phyloP scores from a whole-genome alignment of 1,140 invertebrate genomes.

The Halyomorpha halys region DNA sequence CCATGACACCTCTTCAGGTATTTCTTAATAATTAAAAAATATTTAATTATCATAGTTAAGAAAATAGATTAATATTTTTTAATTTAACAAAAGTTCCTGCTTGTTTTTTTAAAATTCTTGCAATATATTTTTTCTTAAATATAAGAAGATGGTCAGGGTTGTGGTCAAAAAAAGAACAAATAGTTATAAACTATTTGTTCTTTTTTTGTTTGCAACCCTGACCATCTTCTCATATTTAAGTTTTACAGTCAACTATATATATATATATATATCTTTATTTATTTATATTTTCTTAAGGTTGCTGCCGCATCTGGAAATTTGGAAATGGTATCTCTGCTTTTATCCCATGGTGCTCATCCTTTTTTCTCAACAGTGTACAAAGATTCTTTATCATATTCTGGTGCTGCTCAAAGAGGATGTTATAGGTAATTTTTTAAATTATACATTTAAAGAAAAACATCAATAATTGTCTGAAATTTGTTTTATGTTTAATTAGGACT shows the following conservation, averaged over 20 bases:
- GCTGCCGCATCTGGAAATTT: constrained; percentile 69
- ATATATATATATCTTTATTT: too few relatives aligned
- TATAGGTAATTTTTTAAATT: constrained; percentile 44
- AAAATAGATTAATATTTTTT: not conserved
- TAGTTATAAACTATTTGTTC: too few relatives aligned
- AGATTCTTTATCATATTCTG: constrained; percentile 73
- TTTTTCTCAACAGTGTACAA: constrained; percentile 74
- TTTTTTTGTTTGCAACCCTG: too few relatives aligned
- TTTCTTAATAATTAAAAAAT: not conserved
- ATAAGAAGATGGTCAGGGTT: too few relatives aligned
- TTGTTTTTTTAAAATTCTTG: not conserved
- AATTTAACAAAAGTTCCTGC: not conserved
- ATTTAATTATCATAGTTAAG: not conserved
- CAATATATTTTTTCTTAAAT: constrained; percentile 9
- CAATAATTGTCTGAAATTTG: too few relatives aligned
- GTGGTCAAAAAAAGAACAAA: too few relatives aligned
- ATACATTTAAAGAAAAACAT: not conserved
- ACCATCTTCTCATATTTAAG: too few relatives aligned
- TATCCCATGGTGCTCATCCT: constrained; percentile 74
- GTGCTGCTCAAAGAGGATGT: constrained; percentile 69
- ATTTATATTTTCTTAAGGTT: constrained; percentile 36
- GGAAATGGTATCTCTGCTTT: constrained; percentile 65
- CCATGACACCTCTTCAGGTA: constrained; percentile 74
- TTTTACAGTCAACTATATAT: too few relatives aligned
- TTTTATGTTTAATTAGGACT: too few relatives aligned